Evolutionary conservation across 2,113 vertebrate genomes (phyloP).

Genomic region (Collichthys lucidus): DNA sequence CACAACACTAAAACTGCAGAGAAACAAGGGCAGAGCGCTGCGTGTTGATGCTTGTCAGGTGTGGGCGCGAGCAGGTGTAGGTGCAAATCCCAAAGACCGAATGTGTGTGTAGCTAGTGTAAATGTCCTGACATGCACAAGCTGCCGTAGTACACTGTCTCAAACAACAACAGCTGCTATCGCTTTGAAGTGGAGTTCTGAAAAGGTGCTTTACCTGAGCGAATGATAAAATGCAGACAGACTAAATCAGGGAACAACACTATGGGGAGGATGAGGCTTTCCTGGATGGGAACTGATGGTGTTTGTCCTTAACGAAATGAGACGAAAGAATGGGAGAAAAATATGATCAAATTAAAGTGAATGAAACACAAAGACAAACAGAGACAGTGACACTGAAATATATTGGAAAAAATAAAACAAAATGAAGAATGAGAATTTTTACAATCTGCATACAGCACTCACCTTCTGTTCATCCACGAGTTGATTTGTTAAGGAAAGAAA

Average conservation of each 20-base stretch:
- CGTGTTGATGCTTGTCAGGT: constrained; percentile 8
- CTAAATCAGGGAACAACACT: constrained; percentile 54
- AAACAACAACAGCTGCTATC: constrained; percentile 61
- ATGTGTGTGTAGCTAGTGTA: constrained; percentile 20
- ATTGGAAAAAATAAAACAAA: constrained; percentile 43
- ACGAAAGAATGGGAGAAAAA: constrained; percentile 61
- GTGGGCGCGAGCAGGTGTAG: constrained; percentile 39
- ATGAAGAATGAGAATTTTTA: constrained; percentile 8
- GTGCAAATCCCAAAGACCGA: constrained; percentile 22
- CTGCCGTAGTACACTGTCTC: constrained; percentile 18
- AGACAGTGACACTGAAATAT: constrained; percentile 10
- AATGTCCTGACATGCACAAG: constrained; percentile 47
- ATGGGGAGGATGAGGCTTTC: constrained; percentile 26
- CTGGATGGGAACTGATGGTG: constrained; percentile 33
- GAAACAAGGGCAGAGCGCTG: constrained; percentile 36
- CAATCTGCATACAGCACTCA: constrained; percentile 52
- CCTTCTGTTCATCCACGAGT: constrained; percentile 73
- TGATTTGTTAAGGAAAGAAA: constrained; percentile 23
- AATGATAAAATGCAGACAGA: constrained; percentile 54
- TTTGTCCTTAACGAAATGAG: constrained; percentile 58
- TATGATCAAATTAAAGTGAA: constrained; percentile 50
- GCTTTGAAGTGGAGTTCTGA: constrained; percentile 64
- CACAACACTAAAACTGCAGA: constrained; percentile 35
- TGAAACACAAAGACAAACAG: constrained; percentile 5
- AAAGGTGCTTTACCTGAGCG: constrained; percentile 64